These are phyloP conservation scores for Napeogenes inachia DNA, from an alignment of 2,888 invertebrate genomes.

Conservation along the genomic window DNA sequence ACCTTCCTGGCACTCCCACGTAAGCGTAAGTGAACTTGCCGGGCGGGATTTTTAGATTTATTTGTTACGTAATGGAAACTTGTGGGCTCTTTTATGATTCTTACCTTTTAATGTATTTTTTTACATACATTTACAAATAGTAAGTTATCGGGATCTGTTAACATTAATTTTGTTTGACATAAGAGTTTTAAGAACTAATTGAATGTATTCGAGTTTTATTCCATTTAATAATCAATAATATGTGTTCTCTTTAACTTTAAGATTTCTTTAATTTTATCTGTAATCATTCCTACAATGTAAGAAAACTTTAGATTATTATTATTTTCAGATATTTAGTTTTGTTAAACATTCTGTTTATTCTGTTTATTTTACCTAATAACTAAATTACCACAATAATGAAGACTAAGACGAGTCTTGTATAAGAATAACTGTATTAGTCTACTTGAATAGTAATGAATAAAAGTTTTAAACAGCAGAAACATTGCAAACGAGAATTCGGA, in stretches of 20 bases:
- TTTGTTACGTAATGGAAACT: conserved; percentile 7
- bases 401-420: conserved; percentile 22
- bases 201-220: no score
- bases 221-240: no score
- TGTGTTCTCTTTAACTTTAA: neutral
- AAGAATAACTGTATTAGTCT: conserved; percentile 24
- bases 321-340: no score
- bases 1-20: conserved; percentile 53
- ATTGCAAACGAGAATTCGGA: conserved; percentile 42
- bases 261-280: no score
- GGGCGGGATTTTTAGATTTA: conserved; percentile 21
- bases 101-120: no score
- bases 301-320: no score
- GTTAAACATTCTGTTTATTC: neutral
- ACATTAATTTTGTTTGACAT: no score
- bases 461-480: conserved; percentile 21
- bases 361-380: neutral
- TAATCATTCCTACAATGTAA: no score
- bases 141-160: no score
- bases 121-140: no score
- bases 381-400: neutral
- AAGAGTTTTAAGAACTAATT: no score
- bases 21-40: conserved; percentile 32
- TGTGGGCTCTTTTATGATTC: no score
- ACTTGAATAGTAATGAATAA: conserved; percentile 36